phyloP scores from a whole-genome alignment of 2,888 invertebrate genomes.

The Pyrrhosoma nymphula region DNA sequence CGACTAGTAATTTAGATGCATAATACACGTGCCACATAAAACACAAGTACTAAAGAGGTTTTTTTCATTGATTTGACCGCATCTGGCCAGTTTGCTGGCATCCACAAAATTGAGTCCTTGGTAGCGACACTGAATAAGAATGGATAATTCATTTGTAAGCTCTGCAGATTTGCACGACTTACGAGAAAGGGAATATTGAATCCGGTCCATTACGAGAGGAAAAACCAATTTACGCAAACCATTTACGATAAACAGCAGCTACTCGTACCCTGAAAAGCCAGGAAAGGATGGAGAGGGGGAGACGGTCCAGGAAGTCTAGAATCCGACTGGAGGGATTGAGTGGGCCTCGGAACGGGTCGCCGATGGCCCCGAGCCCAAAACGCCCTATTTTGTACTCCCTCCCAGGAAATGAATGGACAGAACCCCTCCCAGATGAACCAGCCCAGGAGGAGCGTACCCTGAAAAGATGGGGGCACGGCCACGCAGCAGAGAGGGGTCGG shows the following conservation, averaged over 20 bases:
- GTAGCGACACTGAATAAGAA: no score
- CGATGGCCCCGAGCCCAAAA: neutral
- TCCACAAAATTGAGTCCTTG: no score
- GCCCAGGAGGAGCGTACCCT: no score
- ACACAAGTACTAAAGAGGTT: no score
- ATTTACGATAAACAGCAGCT: neutral
- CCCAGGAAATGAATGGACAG: neutral
- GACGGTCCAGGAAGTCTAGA: no score
- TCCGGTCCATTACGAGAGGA: neutral
- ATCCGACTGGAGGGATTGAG: neutral
- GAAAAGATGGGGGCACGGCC: neutral
- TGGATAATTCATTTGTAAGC: no score
- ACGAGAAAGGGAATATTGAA: no score
- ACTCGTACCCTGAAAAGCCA: neutral
- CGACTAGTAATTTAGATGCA: no score
- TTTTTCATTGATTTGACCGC: no score
- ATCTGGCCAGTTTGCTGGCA: no score
- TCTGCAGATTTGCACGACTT: no score
- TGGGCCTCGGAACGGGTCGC: neutral
- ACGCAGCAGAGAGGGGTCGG: neutral
- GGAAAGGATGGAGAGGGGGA: neutral
- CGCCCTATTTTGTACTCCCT: neutral
- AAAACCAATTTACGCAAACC: neutral
- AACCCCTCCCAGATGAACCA: neutral
- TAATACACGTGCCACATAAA: no score